Conservation (phyloP, 2,888 invertebrate species). For the Automeris io region DNA sequence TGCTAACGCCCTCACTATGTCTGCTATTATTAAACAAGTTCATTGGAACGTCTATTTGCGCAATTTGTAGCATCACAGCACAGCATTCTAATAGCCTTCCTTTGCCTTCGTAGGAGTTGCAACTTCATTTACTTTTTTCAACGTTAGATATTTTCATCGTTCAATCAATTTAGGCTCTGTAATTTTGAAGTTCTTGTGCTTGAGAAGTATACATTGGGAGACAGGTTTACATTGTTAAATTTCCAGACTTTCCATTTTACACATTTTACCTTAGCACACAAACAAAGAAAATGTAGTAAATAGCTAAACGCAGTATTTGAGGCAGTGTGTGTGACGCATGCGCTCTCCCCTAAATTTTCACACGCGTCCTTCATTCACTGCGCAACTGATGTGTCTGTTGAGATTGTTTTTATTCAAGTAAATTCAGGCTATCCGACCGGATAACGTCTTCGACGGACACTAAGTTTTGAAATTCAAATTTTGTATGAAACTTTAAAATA, state of each 20-base stretch:
- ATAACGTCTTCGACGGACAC: conserved; percentile 43
- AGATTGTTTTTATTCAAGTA: conserved; percentile 47
- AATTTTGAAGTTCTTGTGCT: conserved; percentile 13
- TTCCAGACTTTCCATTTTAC: conserved; percentile 34
- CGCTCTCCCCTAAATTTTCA: conserved; percentile 43
- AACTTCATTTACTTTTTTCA: conserved; percentile 5
- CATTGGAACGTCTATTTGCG: conserved; percentile 77
- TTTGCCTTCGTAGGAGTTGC: conserved; percentile 11
- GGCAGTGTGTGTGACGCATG: conserved; percentile 64
- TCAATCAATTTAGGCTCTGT: not conserved
- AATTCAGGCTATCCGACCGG: conserved; percentile 48
- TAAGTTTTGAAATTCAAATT: conserved; percentile 73
- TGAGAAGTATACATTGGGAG: too few relatives aligned
- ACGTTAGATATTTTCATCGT: too few relatives aligned
- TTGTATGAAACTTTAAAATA: conserved; percentile 66
- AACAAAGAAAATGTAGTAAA: conserved; percentile 21
- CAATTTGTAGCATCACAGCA: conserved; percentile 68
- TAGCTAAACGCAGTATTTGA: conserved; percentile 3
- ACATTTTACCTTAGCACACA: conserved; percentile 26
- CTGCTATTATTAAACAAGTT: conserved; percentile 75
- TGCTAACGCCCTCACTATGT: conserved; percentile 66
- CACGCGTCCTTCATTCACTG: conserved; percentile 65
- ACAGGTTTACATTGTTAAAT: conserved; percentile 14
- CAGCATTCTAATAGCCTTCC: conserved; percentile 67
- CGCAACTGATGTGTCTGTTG: conserved; percentile 55